Percentiles rank a stretch among this genome's conserved stretches.
Conservation (phyloP, 2,797 vertebrate species). For the Tenualosa thibaudeaui region DNA sequence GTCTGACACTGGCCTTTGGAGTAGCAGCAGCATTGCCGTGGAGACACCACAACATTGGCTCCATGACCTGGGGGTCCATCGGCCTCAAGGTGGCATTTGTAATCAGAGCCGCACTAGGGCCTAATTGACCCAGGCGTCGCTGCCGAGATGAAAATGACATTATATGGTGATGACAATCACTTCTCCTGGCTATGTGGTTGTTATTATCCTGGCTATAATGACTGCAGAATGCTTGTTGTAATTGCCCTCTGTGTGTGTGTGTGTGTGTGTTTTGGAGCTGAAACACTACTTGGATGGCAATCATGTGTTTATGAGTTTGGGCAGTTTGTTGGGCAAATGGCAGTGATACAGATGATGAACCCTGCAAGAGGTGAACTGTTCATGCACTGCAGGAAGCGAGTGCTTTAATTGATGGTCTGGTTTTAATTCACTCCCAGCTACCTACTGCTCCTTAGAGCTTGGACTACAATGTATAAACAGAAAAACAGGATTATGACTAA, state of each 20-base stretch:
- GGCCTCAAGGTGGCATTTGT: slow-evolving; percentile 50
- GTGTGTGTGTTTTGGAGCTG: slow-evolving; percentile 29
- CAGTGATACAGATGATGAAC: not conserved
- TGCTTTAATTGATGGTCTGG: not conserved
- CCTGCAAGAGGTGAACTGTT: not conserved
- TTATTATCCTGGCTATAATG: slow-evolving; percentile 50
- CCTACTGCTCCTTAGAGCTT: not conserved
- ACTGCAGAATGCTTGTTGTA: slow-evolving; percentile 47
- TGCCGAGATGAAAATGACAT: slow-evolving; percentile 35
- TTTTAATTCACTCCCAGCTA: not conserved
- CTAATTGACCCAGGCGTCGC: slow-evolving; percentile 48
- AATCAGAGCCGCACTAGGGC: slow-evolving; percentile 49
- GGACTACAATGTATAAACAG: not conserved
- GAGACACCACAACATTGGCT: not conserved
- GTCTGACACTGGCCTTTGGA: not conserved
- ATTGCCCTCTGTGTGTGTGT: slow-evolving; percentile 26
- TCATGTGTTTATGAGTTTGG: slow-evolving; percentile 39
- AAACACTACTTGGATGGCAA: slow-evolving; percentile 37
- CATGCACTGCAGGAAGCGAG: not conserved
- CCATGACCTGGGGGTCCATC: slow-evolving; percentile 41
- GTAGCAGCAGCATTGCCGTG: not conserved
- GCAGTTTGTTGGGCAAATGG: not conserved
- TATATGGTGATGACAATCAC: slow-evolving; percentile 46
- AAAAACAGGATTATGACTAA: not conserved
- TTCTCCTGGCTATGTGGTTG: slow-evolving; percentile 33